Base-by-base conservation (phyloP, 2,113 vertebrate genomes). In the Oryzias curvinotus region DNA sequence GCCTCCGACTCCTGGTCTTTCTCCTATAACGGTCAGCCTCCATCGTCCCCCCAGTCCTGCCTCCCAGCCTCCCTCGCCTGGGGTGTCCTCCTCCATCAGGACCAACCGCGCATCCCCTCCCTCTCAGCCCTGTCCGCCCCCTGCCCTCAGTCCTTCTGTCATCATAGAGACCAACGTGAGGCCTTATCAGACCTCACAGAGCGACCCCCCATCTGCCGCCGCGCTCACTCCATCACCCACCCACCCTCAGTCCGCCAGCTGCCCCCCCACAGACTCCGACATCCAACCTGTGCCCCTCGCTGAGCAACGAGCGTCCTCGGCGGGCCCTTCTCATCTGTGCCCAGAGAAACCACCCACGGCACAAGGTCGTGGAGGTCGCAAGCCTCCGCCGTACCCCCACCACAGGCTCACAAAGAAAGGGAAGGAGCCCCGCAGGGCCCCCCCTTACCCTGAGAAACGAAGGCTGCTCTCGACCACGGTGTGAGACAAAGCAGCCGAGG, bases 381-480 rank as follows among this genome's bases (percentile, higher is more conserved):
- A 89, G 52, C 92, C 92, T 28, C 92, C 90, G 1, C 90, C 89
- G 1, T 92, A 91, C 68, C 90, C 91, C 0, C 87, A 89, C 42
- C 52, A 85, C 36, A 72, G 62, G 49, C 68, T 57, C 42, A 56
- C 48, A 2, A 83, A 84, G 73, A 84, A 81, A 71, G 80, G 5
- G 14, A 89, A 78, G 61, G 86, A 89, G 45, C 66, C 84, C 52
- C 72, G 85, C 54, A 86, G 87, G 74, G 79, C 80, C 65, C 89
- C 89, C 26, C 90, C 90, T 2, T 90, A 91, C 62, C 88, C 88
- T 1, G 88, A 86, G 77, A 91, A 88, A 60, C 84, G 84, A 42
- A 88, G 68, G 80, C 84, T 91, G 82, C 90, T 91, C 73, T 92
- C 91, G 3, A 93, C 92, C 62, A 92, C 86, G 4, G 92, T 93